Evolutionary conservation across 2,113 vertebrate species (phyloP), one percentile per base, ranked within the genome.

Genomic region (Perca fluviatilis): DNA sequence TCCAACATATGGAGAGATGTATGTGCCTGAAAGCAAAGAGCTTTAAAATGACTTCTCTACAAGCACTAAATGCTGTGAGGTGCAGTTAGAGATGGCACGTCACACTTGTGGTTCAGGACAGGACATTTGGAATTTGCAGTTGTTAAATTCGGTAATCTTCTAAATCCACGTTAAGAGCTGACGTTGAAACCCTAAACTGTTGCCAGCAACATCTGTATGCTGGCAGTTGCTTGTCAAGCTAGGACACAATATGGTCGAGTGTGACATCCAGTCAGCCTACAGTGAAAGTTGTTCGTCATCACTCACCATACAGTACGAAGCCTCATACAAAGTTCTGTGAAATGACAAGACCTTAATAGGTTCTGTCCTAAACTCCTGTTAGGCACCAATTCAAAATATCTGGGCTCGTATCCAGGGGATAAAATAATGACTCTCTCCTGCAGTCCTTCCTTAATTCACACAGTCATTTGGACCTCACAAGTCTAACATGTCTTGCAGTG

Each of bases 271-370:
- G 25, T 40, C 23, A 60, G 68, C 46, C 18, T 12, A n/a, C 78
- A 77, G 77, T 33, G 66, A 83, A 74, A 64, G 78, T 79, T 83
- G 47, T 50, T 64, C 10, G 10, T 43, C 23, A 70, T 90, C 74
- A 67, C 67, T 89, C 80, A 70, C 27, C 46, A 21, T 68, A 54
- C n/a, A 80, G 43, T 40, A 15, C 16, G 36, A 58, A 40, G 53
- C 65, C 70, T 86, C 66, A 74, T 54, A 63, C 73, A 89, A 89
- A 74, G 58, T 86, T 91, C 16, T 77, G 77, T 79, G 69, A 86
- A 89, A 89, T 73, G 78, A 90, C 80, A 89, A 83, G 71, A 83
- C 77, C 75, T 86, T 86, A 81, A 90, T 89, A 43, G 80, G 50
- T 87, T 89, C 79, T 74, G 56, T 88, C 62, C 69, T 84, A 77